Conservation (phyloP, 2,888 invertebrate genomes). For the Xestia c-nigrum region DNA sequence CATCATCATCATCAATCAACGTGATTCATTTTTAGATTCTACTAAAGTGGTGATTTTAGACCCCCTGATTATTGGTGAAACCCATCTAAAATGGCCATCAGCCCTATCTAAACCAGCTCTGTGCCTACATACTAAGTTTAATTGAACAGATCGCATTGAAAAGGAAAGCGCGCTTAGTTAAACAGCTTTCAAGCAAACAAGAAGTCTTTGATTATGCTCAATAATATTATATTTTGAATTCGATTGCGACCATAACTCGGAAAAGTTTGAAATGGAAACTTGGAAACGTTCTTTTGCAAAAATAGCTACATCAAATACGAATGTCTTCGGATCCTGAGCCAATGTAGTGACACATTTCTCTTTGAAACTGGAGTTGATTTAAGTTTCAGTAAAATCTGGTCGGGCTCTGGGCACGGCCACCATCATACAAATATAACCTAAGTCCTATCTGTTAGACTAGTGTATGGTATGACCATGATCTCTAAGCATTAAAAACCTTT, state of each 20-base stretch:
- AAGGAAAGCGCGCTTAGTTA: constrained; percentile 51
- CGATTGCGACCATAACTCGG: constrained; percentile 23
- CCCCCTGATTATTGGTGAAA: not conserved
- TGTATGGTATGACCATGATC: no score
- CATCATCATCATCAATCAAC: no score
- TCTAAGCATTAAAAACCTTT: no score
- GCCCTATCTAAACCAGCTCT: constrained; percentile 46
- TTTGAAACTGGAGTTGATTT: no score
- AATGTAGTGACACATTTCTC: no score
- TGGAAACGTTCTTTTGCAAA: not conserved
- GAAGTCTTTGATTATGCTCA: constrained; percentile 45
- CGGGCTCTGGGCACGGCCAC: not conserved
- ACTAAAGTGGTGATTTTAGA: no score
- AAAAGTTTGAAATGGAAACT: constrained; percentile 11
- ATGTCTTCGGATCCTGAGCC: no score
- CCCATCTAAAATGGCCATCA: constrained; percentile 6
- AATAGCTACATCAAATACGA: no score
- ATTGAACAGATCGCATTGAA: constrained; percentile 57
- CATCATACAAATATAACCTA: not conserved
- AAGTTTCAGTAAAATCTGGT: not conserved
- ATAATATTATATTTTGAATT: constrained; percentile 45
- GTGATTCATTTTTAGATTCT: no score
- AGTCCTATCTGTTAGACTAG: not conserved
- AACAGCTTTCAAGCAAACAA: constrained; percentile 57
- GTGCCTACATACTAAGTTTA: constrained; percentile 35